Evolutionary conservation across 2,888 invertebrate species (phyloP).

Genomic region (Aspidapion aeneum): DNA sequence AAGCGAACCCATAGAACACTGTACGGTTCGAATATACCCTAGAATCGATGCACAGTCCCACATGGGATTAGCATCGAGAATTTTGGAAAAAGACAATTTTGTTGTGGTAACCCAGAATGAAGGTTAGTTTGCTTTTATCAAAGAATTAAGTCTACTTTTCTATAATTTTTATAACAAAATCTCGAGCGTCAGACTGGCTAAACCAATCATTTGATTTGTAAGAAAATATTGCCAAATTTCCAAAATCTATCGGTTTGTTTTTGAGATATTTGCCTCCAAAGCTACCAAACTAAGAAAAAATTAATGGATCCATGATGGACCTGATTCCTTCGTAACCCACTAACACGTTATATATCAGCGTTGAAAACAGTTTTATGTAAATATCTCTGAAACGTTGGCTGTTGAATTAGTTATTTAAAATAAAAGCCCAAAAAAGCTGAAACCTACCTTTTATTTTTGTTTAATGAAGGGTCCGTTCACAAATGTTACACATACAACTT

Average conservation of each 20-base stretch:
- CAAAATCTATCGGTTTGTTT: too few relatives aligned
- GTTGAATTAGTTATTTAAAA: too few relatives aligned
- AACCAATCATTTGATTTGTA: neutral
- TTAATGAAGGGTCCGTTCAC: too few relatives aligned
- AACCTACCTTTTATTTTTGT: too few relatives aligned
- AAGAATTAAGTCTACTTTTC: neutral
- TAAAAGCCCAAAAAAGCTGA: too few relatives aligned
- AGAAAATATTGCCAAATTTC: neutral
- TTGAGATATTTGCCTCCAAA: too few relatives aligned
- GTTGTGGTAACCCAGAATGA: slow-evolving; percentile 59
- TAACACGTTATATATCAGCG: too few relatives aligned
- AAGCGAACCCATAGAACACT: slow-evolving; percentile 13
- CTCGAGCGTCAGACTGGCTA: neutral
- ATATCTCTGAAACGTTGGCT: too few relatives aligned
- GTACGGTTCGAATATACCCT: slow-evolving; percentile 67
- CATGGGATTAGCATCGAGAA: slow-evolving; percentile 69
- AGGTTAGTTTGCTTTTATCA: slow-evolving; percentile 6
- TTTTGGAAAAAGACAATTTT: slow-evolving; percentile 75
- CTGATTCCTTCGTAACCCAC: neutral
- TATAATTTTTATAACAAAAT: neutral
- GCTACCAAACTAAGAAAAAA: too few relatives aligned
- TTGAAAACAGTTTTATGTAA: too few relatives aligned
- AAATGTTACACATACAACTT: too few relatives aligned
- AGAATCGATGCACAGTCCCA: slow-evolving; percentile 62
- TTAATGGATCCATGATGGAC: too few relatives aligned